Evolutionary conservation across 1,140 invertebrate genomes (phyloP), one percentile per base, ranked within the genome.

Genomic region (Drosophila kikkawai): DNA sequence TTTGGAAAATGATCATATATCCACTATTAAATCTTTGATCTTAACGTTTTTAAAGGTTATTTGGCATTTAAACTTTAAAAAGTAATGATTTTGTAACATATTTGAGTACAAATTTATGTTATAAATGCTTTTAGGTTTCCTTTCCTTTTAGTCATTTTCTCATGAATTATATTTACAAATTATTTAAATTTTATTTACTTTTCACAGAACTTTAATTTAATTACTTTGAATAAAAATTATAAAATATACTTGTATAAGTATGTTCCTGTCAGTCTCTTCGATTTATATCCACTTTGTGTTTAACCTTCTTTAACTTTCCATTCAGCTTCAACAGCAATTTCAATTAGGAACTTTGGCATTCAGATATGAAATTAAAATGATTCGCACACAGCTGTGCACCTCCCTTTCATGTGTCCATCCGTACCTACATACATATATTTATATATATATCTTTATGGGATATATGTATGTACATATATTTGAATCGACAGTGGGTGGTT

Each of bases 311-410:
- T 19, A 19, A 50, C 56, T 73, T 39, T 42, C 42, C 69, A 22
- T 22, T 56, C 34, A 26, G 19, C 55, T 44, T 36, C 64, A 60
- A 76, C 55, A 64, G 69, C 65, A 64, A 79, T 84, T 87, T 79
- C 84, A 87, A 87, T 87, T 88, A 87, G 77, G 58, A 87, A 88
- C 77, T 84, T 87, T 84, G 51, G 37, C 65, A 77, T 60, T 75
- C 64, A 80, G 74, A 88, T 90, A 88, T 87, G 66, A 88, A 87
- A 87, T 87, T 87, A 79, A 87, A 87, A 87, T 87, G 74, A 90
- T 84, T 90, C 71, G 74, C 80, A 81, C 61, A 75, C 84, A 87
- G 84, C 84, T 87, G 84, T 55, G 80, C 44, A 42, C 67, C 65
- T 53, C 47, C 47, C 57, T 50, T 44, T 63, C 50, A 44, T 57